Conservation (phyloP, 1,140 invertebrate genomes). For the Drosophila ohnishii region DNA sequence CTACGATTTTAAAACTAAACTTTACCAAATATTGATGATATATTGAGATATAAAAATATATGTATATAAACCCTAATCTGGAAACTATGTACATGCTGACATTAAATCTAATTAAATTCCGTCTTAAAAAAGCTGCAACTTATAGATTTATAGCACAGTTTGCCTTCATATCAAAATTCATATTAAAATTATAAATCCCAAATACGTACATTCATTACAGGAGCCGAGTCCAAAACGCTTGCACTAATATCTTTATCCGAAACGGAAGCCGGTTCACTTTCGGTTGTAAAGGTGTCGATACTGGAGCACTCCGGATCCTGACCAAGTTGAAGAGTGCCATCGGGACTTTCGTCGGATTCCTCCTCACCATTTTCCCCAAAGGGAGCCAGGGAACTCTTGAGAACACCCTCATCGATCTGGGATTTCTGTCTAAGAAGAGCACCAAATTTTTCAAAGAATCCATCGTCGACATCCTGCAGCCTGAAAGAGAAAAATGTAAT, state of each 20-base stretch:
- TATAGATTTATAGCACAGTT: too few species aligned
- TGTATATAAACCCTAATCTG: too few species aligned
- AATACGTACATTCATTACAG: slow-evolving; percentile 89
- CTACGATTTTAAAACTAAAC: not conserved
- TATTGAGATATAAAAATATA: too few species aligned
- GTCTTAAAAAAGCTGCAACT: too few species aligned
- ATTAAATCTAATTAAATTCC: too few species aligned
- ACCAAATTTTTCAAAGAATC: slow-evolving; percentile 92
- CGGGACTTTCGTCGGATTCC: slow-evolving; percentile 44
- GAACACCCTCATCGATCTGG: slow-evolving; percentile 83
- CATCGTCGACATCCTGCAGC: slow-evolving; percentile 90
- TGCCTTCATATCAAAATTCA: too few species aligned
- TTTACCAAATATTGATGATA: too few species aligned
- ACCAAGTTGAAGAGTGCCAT: slow-evolving; percentile 36
- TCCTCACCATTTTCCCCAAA: slow-evolving; percentile 72
- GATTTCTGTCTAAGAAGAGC: slow-evolving; percentile 88
- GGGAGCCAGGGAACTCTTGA: slow-evolving; percentile 84
- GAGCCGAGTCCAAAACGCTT: slow-evolving; percentile 70
- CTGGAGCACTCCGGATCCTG: slow-evolving; percentile 22
- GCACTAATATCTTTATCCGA: slow-evolving; percentile 56
- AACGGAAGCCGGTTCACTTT: slow-evolving; percentile 13
- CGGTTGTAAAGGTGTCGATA: slow-evolving; percentile 27
- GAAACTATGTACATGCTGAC: not conserved
- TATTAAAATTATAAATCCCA: not conserved
- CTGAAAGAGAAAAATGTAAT: slow-evolving; percentile 74